phyloP scores from a whole-genome alignment of 2,888 invertebrate genomes.

The Trilocha varians region DNA sequence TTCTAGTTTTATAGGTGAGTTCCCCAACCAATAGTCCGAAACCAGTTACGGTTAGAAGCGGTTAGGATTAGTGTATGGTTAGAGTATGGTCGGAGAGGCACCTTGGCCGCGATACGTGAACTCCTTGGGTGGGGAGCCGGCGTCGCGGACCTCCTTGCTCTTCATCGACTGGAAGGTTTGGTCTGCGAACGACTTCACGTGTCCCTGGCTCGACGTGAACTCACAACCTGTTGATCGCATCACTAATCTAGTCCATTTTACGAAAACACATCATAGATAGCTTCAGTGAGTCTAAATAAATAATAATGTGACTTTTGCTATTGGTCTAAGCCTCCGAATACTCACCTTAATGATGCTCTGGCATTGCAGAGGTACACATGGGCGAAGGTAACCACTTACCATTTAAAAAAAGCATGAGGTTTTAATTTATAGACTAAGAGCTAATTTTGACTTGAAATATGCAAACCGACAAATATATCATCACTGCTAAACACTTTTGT shows the following conservation, averaged over 20 bases:
- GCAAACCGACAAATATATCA: no score
- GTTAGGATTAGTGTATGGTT: conserved; percentile 36
- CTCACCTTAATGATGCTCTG: no score
- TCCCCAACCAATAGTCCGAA: conserved; percentile 1
- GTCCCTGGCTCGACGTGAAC: conserved; percentile 65
- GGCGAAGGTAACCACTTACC: no score
- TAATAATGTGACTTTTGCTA: not conserved
- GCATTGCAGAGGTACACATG: no score
- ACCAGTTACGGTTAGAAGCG: conserved; percentile 45
- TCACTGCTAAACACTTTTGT: no score
- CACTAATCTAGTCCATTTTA: conserved; percentile 27
- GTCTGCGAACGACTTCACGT: conserved; percentile 81
- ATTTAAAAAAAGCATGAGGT: no score
- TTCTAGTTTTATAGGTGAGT: not conserved
- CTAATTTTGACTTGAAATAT: no score
- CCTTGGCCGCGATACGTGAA: conserved; percentile 65
- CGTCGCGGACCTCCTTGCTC: conserved; percentile 85
- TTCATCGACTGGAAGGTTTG: conserved; percentile 85
- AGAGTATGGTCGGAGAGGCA: conserved; percentile 37
- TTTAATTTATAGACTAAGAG: no score
- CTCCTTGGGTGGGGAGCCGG: conserved; percentile 82
- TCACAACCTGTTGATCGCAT: conserved; percentile 57
- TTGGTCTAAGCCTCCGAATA: no score
- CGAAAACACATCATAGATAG: not conserved
- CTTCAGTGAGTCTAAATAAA: not conserved